These are phyloP conservation scores for Rattus rattus DNA, from an alignment of 2,113 vertebrate species.

Conservation along the genomic window DNA sequence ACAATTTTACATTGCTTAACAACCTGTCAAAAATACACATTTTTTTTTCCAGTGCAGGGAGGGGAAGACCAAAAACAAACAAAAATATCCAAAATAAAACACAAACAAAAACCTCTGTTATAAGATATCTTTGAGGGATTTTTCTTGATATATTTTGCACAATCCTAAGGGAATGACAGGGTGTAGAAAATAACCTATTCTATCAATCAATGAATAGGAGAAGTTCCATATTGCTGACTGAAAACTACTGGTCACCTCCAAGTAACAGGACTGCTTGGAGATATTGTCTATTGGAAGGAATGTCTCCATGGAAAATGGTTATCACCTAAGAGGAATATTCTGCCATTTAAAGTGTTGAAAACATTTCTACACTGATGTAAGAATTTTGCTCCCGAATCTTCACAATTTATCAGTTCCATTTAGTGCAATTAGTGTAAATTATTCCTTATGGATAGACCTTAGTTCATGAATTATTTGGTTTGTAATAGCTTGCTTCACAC, in stretches of 20 bases:
- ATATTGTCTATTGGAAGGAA: conserved; percentile 4
- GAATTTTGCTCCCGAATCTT: conserved; percentile 46
- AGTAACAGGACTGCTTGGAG: neutral
- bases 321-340: conserved; percentile 24
- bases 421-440: conserved; percentile 68
- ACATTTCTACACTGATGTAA: neutral
- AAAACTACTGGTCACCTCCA: neutral
- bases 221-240: neutral
- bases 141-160: conserved; percentile 25
- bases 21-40: neutral
- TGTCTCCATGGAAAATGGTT: conserved; percentile 7
- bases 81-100: neutral
- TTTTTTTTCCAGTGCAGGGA: neutral
- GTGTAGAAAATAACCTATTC: neutral
- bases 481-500: conserved; percentile 63
- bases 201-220: neutral
- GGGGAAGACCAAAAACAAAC: neutral
- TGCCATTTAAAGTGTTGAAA: neutral
- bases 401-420: conserved; percentile 56
- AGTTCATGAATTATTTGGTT: conserved; percentile 71
- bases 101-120: neutral
- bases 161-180: neutral
- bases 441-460: conserved; percentile 48
- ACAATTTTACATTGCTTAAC: neutral
- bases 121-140: neutral